These are phyloP conservation scores for Oscheius myriophilus DNA, from an alignment of 2,888 invertebrate genomes.

Conservation along the genomic window DNA sequence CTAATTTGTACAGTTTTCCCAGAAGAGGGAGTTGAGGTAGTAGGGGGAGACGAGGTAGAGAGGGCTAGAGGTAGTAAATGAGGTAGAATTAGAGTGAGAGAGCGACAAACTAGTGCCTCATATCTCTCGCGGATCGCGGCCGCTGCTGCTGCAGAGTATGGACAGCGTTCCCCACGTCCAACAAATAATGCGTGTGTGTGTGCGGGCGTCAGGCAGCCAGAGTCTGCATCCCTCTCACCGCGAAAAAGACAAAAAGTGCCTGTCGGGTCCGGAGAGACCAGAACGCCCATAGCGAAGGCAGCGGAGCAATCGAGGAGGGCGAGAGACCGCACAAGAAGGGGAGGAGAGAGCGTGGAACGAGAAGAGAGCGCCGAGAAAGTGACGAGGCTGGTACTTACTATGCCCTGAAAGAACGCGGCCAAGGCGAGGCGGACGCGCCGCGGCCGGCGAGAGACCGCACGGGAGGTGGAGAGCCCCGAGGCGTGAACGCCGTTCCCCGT, in stretches of 20 bases:
- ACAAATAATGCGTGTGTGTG: slow-evolving; percentile 6
- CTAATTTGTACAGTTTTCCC: slow-evolving; percentile 10
- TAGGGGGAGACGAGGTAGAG: background rate
- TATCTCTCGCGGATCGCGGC: background rate
- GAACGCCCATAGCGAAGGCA: too few relatives aligned
- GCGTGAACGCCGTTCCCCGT: slow-evolving; percentile 27
- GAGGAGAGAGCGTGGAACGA: background rate
- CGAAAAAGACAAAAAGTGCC: too few relatives aligned
- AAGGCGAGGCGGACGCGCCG: slow-evolving; percentile 14
- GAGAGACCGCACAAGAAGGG: background rate
- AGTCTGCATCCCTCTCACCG: too few relatives aligned
- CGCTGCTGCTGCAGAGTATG: slow-evolving; percentile 13
- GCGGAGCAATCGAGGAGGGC: too few relatives aligned
- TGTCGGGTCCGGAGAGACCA: too few relatives aligned
- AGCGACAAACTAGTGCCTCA: slow-evolving; percentile 16
- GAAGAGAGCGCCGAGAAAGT: slow-evolving; percentile 8
- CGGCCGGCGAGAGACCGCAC: background rate
- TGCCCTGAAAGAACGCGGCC: slow-evolving; percentile 26
- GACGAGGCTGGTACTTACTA: slow-evolving; percentile 18
- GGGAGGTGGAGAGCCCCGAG: background rate
- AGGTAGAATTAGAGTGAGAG: background rate
- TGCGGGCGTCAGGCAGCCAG: background rate
- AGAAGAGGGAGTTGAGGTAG: slow-evolving; percentile 18
- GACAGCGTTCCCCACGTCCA: slow-evolving; percentile 26
- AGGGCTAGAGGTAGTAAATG: slow-evolving; percentile 21